These are phyloP conservation scores for Pristiophorus japonicus DNA, from an alignment of 2,113 vertebrate species.

Conservation along the genomic window DNA sequence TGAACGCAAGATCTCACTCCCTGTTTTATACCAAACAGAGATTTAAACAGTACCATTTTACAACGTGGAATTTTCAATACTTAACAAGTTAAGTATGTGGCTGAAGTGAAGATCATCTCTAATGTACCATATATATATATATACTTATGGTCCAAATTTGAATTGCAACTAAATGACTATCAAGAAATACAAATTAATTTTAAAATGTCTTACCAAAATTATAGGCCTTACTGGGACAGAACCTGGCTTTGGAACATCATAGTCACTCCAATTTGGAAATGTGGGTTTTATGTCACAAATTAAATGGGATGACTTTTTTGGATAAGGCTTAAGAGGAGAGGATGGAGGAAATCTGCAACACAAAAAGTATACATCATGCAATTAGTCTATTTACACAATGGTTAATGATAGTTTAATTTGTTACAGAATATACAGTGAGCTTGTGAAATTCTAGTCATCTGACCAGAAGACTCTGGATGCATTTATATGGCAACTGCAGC, in stretches of 20 bases:
- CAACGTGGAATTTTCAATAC: not conserved
- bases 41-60: not conserved
- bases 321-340: slow-evolving; percentile 70
- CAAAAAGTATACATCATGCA: not conserved
- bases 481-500: not conserved
- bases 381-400: not conserved
- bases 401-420: not conserved
- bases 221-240: slow-evolving; percentile 56
- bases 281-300: slow-evolving; percentile 48
- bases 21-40: not conserved
- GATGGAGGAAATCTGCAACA: slow-evolving; percentile 67
- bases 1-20: not conserved
- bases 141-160: too few species aligned
- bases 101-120: not conserved
- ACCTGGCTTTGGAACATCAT: slow-evolving; percentile 52
- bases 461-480: not conserved
- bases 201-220: slow-evolving; percentile 53
- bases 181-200: not conserved
- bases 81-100: not conserved
- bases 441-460: not conserved
- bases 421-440: not conserved
- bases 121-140: too few species aligned
- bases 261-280: slow-evolving; percentile 62
- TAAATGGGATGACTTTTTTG: slow-evolving; percentile 49
- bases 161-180: not conserved